These are phyloP conservation scores for Macropus fuliginosus DNA, from an alignment of 2,797 vertebrate genomes.

Conservation along the genomic window DNA sequence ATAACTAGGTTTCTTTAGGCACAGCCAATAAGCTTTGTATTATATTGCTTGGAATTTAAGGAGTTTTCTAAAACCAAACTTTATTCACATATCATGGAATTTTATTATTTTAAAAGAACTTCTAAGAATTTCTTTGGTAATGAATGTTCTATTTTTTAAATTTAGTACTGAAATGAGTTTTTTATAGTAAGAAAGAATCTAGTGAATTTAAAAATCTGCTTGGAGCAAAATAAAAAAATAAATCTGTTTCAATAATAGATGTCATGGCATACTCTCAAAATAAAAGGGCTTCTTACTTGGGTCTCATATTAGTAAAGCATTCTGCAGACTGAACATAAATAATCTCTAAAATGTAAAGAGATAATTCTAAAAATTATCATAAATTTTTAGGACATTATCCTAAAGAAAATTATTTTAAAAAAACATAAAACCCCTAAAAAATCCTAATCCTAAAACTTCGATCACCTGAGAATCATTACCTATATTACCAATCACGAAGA, in stretches of 20 bases:
- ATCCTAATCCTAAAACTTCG: not conserved
- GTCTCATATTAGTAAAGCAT: not conserved
- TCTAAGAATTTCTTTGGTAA: conserved; percentile 16
- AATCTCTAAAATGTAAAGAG: not conserved
- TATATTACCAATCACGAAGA: not conserved
- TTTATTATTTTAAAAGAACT: conserved; percentile 26
- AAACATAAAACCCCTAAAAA: not conserved
- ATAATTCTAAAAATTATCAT: not conserved
- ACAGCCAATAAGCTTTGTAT: conserved; percentile 29
- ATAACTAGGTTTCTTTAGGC: conserved; percentile 48
- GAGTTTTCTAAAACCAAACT: conserved; percentile 44
- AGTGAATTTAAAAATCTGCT: conserved; percentile 38
- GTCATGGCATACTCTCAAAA: conserved; percentile 15
- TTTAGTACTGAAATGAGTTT: conserved; percentile 10
- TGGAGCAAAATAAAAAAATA: conserved; percentile 42
- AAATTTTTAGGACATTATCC: not conserved
- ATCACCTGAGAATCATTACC: not conserved
- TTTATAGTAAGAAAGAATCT: conserved; percentile 16
- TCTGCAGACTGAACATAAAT: not conserved
- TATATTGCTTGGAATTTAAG: conserved; percentile 53
- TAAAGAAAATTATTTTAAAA: not conserved
- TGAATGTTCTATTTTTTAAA: conserved; percentile 3
- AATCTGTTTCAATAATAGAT: conserved; percentile 31
- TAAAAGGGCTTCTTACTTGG: not conserved
- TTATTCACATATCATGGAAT: conserved; percentile 31